phyloP scores from a whole-genome alignment of 35 echinoderm and acorn worm species.

The Apostichopus parvimensis region DNA sequence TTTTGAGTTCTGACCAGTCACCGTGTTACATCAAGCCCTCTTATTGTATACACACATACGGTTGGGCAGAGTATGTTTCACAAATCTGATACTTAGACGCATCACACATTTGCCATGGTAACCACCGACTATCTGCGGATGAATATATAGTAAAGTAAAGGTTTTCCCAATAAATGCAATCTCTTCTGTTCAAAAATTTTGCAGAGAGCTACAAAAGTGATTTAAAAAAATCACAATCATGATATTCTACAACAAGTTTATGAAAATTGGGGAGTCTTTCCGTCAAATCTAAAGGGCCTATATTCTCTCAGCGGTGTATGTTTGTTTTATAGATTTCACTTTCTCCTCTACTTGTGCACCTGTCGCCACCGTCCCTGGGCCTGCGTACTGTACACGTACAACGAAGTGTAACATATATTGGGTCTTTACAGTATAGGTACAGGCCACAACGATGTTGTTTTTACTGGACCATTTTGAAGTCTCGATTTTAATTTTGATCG shows the following conservation, averaged over 20 bases:
- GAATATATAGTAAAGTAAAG: background rate
- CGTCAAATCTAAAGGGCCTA: background rate
- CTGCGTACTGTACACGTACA: too few species aligned
- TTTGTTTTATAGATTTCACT: conserved; percentile 5
- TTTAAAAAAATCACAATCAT: too few species aligned
- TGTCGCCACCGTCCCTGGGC: background rate
- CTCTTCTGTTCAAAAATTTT: background rate
- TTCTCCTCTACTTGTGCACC: conserved; percentile 1
- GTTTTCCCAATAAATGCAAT: background rate
- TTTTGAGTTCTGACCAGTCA: too few species aligned
- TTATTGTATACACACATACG: too few species aligned
- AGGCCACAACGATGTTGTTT: too few species aligned
- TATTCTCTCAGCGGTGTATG: background rate
- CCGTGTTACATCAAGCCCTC: too few species aligned
- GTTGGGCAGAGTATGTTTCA: too few species aligned
- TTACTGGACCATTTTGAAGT: too few species aligned
- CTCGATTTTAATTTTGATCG: background rate
- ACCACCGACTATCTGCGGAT: background rate
- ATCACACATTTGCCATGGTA: background rate
- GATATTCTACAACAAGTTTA: too few species aligned
- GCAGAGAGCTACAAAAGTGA: background rate
- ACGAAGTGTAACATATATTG: too few species aligned
- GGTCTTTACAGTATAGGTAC: too few species aligned
- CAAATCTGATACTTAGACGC: background rate
- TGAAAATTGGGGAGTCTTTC: background rate